Evolutionary conservation across 30 jellyfish, hydroid and myxozoan species (phyloP), one percentile per base, ranked within the genome.

Genomic region (Pseudorhiza aurosa): DNA sequence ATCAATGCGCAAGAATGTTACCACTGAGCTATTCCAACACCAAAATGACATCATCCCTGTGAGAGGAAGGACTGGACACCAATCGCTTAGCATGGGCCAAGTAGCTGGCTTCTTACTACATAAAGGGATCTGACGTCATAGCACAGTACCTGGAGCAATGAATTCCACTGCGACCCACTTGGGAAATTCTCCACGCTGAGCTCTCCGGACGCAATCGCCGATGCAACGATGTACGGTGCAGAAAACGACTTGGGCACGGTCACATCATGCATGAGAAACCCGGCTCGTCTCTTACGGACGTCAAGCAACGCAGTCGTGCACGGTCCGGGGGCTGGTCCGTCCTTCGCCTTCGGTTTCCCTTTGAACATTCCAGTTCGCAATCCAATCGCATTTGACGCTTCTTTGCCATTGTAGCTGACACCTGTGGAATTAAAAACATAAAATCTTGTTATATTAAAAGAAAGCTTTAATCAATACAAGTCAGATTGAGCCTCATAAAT

Each of bases 181-280:
- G 99, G 99, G 63, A 93, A 93, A 21, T 76, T 73, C 2, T 75
- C 64, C 19, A 79, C 84, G 28, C 51, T 83, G 47, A 93, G 36
- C n/a, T 95, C 90, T 31, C 99, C 99, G 44, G 85, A 46, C 21
- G 97, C 88, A 88, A 93, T 87, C 2, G 99, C 99, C 1, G 99
- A 93, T 11, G 94, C 94, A 51, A 93, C 99, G 45, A 93, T 39
- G 76, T 93, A 93, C 8, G 96, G 99, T 21, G 97, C 96, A 35
- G 72, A 59, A 58, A 85, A 87, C 26, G 99, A 90, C n/a, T 91
- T 62, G 26, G 99, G 97, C 1, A 85, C 88, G 1, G 96, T 75
- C 7, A 93, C 91, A 32, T 93, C 99, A 62, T 84, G 95, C 95
- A 93, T 73, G 58, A 93, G 81, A 47, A 93, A 93, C 5, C 99